Base-by-base conservation (phyloP, 1,140 invertebrate species). In the Pemphigus obesinymphae region DNA sequence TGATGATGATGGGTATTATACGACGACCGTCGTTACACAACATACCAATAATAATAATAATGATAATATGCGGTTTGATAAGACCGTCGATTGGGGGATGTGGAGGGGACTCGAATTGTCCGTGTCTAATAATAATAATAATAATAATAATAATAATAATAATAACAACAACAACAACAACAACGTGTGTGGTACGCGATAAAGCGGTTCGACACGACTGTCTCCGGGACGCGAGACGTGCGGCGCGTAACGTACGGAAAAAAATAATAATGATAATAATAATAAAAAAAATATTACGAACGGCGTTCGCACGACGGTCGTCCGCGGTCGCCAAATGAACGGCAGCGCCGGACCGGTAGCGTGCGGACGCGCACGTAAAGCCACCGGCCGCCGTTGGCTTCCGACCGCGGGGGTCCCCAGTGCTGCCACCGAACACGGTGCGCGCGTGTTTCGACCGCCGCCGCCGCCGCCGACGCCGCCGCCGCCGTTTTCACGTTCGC, bases 331-430 rank as follows among this genome's bases (percentile, higher is more conserved):
- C 53, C 7, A 3, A 50, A 20, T 26, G 58, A 20, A n/a, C 34
- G 61, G 63, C 63, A 34, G 20, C 63, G 63, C 8, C 23, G 40
- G 68, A 72, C 68, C 68, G 68, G 68, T 72, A 72, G 68, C 68
- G 40, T 6, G 40, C 66, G 11, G 66, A 13, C 48, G 17, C 45
- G 72, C 50, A 23, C 73, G n/a, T n/a, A 40, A 48, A 73, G 31
- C 50, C 17, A n/a, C n/a, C n/a, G n/a, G n/a, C n/a, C n/a, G n/a
- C n/a, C n/a, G n/a, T n/a, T n/a, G n/a, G 73, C 48, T 40, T 26
- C 48, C 50, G 31, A 15, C 5, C 5, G 48, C 15, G 70, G 8
- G 29, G 50, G 43, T n/a, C n/a, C 10, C 29, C 73, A 58, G 73
- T 78, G 73, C 53, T 58, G 73, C 73, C 73, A 55, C 73, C 34